Base-by-base conservation (phyloP, 2,797 vertebrate species). In the Thunnus albacares region DNA sequence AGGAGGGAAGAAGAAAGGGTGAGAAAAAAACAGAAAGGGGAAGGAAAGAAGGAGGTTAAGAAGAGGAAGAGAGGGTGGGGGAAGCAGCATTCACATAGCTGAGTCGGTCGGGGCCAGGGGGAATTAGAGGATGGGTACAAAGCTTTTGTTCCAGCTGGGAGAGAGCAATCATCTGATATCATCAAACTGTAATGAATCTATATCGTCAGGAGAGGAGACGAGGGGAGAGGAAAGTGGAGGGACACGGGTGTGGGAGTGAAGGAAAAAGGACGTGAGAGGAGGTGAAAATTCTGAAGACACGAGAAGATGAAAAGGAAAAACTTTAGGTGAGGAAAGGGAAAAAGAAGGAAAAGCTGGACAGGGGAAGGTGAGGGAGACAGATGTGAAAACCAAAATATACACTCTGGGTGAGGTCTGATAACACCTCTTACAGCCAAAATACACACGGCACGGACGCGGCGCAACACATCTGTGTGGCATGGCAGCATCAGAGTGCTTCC, bases 81-180 rank as follows among this genome's bases (percentile, higher is more conserved):
- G 43, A 83, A 77, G 75, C 41, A 82, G 65, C 73, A 41, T 45
- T 91, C 84, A 74, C 45, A 76, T 41, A 41, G 78, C 59, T 38
- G 68, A 77, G 68, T 65, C 15, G 56, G 87, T 80, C 82, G 57
- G 82, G 69, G 70, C 82, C 82, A 63, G 35, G 47, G 67, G 87
- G 56, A 75, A 51, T 51, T 60, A 26, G 28, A 70, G 52, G 20
- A 58, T 17, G 85, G 89, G 33, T 82, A 81, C 75, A 63, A 81
- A 84, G 74, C 88, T 84, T 89, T 90, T 93, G 89, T 92, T 90
- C 91, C 81, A 90, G 83, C 83, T 87, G 80, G 63, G 84, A 89
- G 76, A 87, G 90, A 82, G 83, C 89, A 93, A 93, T 92, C 90
- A 94, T 93, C 88, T 94, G 91, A 93, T 94, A 93, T 94, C 85